A percentile compares a stretch with the other conserved stretches of the same genome.
Conservation (phyloP, 2,888 invertebrate genomes). For the Helobdella robusta region DNA sequence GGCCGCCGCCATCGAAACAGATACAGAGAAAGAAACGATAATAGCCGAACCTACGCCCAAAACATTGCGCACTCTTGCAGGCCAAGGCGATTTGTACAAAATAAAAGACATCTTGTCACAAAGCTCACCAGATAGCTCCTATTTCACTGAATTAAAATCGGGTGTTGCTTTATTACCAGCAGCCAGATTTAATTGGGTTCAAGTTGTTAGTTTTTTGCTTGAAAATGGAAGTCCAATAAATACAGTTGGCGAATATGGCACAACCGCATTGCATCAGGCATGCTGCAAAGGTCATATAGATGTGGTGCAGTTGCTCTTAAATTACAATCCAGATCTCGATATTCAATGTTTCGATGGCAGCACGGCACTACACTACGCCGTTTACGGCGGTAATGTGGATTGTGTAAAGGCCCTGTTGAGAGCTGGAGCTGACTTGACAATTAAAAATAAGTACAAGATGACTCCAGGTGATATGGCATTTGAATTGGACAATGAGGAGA, state of each 20-base stretch:
- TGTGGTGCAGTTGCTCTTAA: constrained; percentile 10
- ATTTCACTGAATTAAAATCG: neutral
- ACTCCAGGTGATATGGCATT: too few species aligned
- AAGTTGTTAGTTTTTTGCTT: constrained; percentile 15
- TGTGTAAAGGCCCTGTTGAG: constrained; percentile 3
- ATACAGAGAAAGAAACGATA: too few species aligned
- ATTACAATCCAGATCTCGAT: constrained; percentile 13
- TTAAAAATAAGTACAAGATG: too few species aligned
- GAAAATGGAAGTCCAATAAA: constrained; percentile 16
- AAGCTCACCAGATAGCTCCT: too few species aligned
- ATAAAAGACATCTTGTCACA: too few species aligned
- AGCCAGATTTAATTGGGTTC: constrained; percentile 15
- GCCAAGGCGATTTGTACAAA: too few species aligned
- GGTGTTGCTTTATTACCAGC: constrained; percentile 11
- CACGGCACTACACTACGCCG: constrained; percentile 21
- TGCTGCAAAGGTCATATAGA: constrained; percentile 14
- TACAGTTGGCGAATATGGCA: constrained; percentile 8
- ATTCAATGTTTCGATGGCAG: constrained; percentile 9
- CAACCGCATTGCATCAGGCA: constrained; percentile 22
- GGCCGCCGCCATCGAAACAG: constrained; percentile 6
- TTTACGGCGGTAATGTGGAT: neutral
- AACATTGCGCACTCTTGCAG: too few species aligned
- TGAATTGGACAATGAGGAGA: too few species aligned
- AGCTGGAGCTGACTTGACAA: constrained; percentile 8
- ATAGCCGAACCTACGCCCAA: too few species aligned